Percentiles rank a stretch among this genome's conserved stretches.
These are phyloP conservation scores for Diachrysia chrysitis DNA, from an alignment of 2,888 invertebrate species.

Conservation along the genomic window DNA sequence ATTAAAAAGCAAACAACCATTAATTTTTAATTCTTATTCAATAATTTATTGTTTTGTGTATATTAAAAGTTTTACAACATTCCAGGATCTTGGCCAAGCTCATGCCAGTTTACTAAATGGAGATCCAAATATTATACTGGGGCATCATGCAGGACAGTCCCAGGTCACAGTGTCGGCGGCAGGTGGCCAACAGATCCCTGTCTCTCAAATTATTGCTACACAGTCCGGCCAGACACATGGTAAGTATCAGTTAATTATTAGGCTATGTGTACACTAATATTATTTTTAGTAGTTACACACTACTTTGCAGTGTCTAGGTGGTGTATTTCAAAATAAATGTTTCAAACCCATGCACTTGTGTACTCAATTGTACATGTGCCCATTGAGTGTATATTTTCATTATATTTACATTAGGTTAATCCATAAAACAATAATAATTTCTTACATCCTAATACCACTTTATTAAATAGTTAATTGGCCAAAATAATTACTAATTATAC, in stretches of 20 bases:
- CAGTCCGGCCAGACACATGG: constrained; percentile 85
- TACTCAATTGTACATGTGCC: too few species aligned
- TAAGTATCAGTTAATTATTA: constrained; percentile 53
- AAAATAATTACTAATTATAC: not conserved
- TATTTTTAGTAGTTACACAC: too few species aligned
- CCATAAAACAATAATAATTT: not conserved
- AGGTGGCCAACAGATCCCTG: constrained; percentile 83
- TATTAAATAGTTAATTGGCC: too few species aligned
- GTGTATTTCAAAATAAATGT: not conserved
- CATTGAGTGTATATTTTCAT: too few species aligned
- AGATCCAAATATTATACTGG: constrained; percentile 87
- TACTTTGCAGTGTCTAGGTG: not conserved
- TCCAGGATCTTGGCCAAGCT: constrained; percentile 85
- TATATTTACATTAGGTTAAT: not conserved
- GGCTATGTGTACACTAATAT: not conserved
- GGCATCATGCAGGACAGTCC: constrained; percentile 87
- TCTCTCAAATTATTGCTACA: constrained; percentile 84
- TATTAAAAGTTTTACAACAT: constrained; percentile 42
- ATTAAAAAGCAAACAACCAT: not conserved
- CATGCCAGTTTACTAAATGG: constrained; percentile 86
- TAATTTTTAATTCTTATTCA: not conserved
- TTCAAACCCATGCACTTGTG: too few species aligned
- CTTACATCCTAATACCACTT: too few species aligned
- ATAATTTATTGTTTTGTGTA: not conserved
- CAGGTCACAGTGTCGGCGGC: constrained; percentile 83